Evolutionary conservation across 2,888 invertebrate genomes (phyloP), one percentile per base, ranked within the genome.

Genomic region (Polia nebulosa): DNA sequence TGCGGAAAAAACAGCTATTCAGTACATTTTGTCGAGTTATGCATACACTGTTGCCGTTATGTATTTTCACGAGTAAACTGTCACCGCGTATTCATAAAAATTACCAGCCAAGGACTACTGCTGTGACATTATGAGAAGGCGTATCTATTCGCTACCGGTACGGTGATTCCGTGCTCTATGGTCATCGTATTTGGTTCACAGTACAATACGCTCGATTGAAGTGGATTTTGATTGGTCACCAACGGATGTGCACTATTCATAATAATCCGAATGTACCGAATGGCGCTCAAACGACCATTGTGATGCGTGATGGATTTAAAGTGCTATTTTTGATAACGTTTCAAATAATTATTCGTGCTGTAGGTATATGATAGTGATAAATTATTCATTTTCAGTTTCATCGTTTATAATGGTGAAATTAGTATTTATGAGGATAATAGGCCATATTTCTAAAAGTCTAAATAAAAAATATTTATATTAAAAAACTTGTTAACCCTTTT

Each of bases 201-300:
- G 49, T 58, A 82, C 80, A 82, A 78, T 82, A 67, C 58, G 52
- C 51, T 36, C 69, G 66, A 78, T 70, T 75, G 72, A 51, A 61
- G 60, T 77, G 56, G 74, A 82, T 72, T 80, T 68, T 75, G 78
- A 71, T 65, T 73, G 79, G 71, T 64, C 70, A 34, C 63, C 17
- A 64, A 58, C 72, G 80, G 77, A 82, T 78, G 80, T 57, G 66
- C 74, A 61, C 65, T 60, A 71, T 77, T 80, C 59, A 82, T 73
- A 72, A 58, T 64, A 67, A 52, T 56, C 49, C 49, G 27, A 57
- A 47, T 39, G 57, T 17, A 55, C 39, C 11, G 29, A 61, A 32
- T 65, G 49, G 13, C 55, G 25, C 17, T 65, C 58, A 65, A 66
- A 62, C 9, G 11, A n/a, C 62, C 25, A 67, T 53, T 77, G 63